Percentiles rank a stretch among this genome's conserved stretches.
These are phyloP conservation scores for Tortrix viridana DNA, from an alignment of 2,888 invertebrate genomes.

Conservation along the genomic window DNA sequence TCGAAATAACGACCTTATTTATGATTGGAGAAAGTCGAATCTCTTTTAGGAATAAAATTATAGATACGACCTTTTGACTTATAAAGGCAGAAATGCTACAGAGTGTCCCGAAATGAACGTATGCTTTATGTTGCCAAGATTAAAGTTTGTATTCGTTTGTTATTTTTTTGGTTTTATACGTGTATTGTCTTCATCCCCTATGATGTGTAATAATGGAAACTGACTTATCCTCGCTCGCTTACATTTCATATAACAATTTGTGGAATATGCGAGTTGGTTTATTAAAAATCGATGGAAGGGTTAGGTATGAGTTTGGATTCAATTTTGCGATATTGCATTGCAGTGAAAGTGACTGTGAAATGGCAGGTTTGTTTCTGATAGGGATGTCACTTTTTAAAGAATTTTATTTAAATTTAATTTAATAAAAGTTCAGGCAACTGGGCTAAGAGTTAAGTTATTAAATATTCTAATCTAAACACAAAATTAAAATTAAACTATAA, in stretches of 20 bases:
- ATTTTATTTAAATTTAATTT: too few species aligned
- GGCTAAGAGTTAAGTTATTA: too few species aligned
- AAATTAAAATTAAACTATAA: too few species aligned
- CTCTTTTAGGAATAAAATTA: too few species aligned
- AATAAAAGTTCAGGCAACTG: too few species aligned
- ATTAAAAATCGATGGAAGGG: slow-evolving; percentile 35
- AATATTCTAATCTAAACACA: too few species aligned
- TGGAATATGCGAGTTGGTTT: slow-evolving; percentile 34
- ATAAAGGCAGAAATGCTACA: slow-evolving; percentile 8
- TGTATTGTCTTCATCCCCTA: slow-evolving; percentile 37
- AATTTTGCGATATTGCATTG: slow-evolving; percentile 20
- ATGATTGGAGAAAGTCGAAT: too few species aligned
- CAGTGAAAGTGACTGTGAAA: slow-evolving; percentile 18
- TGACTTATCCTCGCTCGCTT: slow-evolving; percentile 36
- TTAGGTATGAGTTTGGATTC: slow-evolving; percentile 16
- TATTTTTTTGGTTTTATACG: slow-evolving; percentile 27
- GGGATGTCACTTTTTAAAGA: slow-evolving; percentile 3
- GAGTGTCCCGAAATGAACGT: slow-evolving; percentile 18
- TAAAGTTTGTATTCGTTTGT: slow-evolving; percentile 27
- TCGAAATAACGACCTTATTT: too few species aligned
- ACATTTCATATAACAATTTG: slow-evolving; percentile 37
- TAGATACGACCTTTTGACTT: too few species aligned
- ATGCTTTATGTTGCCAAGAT: slow-evolving; percentile 12
- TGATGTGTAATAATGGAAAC: slow-evolving; percentile 38
- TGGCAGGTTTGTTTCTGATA: slow-evolving; percentile 1